Evolutionary conservation across 2,113 vertebrate genomes (phyloP).

Genomic region (Myiagra hebetior): DNA sequence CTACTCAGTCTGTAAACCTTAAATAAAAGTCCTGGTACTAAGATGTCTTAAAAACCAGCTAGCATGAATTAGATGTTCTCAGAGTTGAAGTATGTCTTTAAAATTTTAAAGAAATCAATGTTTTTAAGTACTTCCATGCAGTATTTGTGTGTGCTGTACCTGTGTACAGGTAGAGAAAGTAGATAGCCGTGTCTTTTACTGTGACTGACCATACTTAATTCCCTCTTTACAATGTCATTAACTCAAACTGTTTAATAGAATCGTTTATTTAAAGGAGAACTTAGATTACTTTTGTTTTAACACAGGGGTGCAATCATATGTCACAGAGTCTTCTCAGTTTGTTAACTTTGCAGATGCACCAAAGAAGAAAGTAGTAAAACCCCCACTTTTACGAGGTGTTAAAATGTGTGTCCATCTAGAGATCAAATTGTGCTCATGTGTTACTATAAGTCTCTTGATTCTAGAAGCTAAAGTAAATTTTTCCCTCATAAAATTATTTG

Average conservation of each 20-base stretch:
- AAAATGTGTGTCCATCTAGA: not conserved
- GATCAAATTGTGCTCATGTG: not conserved
- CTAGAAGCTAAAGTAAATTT: not conserved
- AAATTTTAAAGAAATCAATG: not conserved
- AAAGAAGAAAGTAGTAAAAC: not conserved
- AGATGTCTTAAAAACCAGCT: not conserved
- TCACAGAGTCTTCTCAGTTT: not conserved
- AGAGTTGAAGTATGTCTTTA: not conserved
- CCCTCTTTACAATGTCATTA: not conserved
- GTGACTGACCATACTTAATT: not conserved
- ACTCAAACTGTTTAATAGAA: not conserved
- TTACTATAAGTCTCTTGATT: not conserved
- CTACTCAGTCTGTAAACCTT: not conserved
- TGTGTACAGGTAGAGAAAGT: not conserved
- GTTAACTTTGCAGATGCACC: not conserved
- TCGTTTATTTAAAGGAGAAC: not conserved
- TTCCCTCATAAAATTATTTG: not conserved
- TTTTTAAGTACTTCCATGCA: not conserved
- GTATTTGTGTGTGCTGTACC: not conserved
- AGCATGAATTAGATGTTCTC: not conserved
- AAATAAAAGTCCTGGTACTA: not conserved
- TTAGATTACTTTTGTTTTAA: not conserved
- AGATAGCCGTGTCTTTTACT: not conserved
- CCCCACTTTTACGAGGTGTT: not conserved
- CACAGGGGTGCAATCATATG: rapidly evolving